Percentiles rank a stretch among this genome's conserved stretches.
Conservation (phyloP, 2,113 vertebrate species). For the Apodemus speciosus region DNA sequence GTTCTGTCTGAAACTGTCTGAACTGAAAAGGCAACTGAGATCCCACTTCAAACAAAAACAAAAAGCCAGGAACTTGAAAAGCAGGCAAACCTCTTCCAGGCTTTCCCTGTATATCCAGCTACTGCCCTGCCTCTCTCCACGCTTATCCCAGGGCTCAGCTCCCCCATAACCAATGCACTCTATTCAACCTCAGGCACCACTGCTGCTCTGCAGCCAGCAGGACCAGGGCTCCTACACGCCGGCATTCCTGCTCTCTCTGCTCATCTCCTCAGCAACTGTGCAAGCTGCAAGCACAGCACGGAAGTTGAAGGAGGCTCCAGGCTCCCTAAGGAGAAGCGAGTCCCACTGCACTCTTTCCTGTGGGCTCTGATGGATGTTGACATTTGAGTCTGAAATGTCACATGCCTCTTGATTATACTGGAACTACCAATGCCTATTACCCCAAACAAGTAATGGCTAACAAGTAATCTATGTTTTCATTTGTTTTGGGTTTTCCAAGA, state of each 20-base stretch:
- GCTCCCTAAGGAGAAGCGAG: constrained; percentile 7
- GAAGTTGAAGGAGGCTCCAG: neutral
- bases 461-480: neutral
- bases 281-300: neutral
- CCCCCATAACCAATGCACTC: neutral
- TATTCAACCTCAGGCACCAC: neutral
- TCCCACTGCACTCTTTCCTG: neutral
- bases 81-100: constrained; percentile 29
- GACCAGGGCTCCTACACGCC: neutral
- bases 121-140: neutral
- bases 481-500: neutral
- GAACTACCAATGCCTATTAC: neutral
- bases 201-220: neutral
- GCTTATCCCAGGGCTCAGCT: neutral
- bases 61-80: neutral
- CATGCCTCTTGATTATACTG: constrained; percentile 1
- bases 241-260: neutral
- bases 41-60: too few species aligned
- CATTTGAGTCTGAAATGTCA: constrained; percentile 5
- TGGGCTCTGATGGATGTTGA: neutral
- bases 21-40: neutral
- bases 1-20: neutral
- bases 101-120: neutral
- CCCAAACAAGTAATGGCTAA: neutral
- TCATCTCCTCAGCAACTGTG: neutral